Conservation (phyloP, 2,888 invertebrate genomes). For the Zele albiditarsus region DNA sequence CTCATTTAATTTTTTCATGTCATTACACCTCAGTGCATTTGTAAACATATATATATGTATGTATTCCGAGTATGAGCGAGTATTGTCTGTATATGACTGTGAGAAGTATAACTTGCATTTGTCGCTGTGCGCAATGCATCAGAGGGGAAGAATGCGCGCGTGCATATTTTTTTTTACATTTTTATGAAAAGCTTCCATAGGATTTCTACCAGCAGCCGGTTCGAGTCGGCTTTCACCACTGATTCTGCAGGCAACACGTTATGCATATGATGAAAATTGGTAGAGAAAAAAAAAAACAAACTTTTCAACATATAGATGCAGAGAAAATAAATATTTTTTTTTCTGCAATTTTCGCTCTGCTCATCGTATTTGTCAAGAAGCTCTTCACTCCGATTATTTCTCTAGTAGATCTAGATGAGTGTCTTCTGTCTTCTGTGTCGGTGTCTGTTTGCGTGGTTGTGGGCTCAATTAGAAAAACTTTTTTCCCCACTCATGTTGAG, state of each 20-base stretch:
- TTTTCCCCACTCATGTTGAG: not conserved
- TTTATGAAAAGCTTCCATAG: constrained; percentile 34
- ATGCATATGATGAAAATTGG: not conserved
- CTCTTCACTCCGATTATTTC: no score
- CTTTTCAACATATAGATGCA: not conserved
- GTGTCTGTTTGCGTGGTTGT: no score
- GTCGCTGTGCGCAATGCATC: constrained; percentile 3
- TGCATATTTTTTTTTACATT: constrained; percentile 26
- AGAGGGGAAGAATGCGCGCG: constrained; percentile 19
- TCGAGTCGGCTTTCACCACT: constrained; percentile 15
- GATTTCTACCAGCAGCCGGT: constrained; percentile 23
- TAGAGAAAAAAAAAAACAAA: constrained; percentile 6
- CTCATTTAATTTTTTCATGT: not conserved
- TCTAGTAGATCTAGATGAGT: no score
- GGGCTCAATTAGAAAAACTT: no score
- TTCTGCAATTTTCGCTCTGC: not conserved
- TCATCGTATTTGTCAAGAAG: no score
- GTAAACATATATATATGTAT: not conserved
- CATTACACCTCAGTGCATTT: not conserved
- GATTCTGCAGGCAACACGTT: not conserved
- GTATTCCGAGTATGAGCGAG: not conserved
- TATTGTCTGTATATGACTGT: not conserved
- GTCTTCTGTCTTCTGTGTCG: no score
- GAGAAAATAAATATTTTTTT: not conserved
- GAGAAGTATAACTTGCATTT: not conserved